phyloP scores from a whole-genome alignment of 2,888 invertebrate genomes.

The Agonum fuliginosum region DNA sequence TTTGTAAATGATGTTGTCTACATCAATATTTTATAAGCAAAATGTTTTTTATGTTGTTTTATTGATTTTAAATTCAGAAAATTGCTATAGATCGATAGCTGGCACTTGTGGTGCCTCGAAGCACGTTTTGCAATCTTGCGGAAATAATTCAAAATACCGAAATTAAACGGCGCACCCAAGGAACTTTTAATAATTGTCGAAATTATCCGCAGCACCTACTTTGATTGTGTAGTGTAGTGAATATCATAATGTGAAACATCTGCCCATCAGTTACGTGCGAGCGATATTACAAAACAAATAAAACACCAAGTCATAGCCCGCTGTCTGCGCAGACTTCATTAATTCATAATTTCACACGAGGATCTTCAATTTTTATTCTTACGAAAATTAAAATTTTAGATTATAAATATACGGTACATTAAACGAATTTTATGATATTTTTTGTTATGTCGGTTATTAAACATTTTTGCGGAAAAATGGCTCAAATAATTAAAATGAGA shows the following conservation, averaged over 20 bases:
- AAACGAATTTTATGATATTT: constrained; percentile 48
- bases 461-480: constrained; percentile 13
- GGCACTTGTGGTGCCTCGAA: constrained; percentile 1
- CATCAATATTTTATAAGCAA: neutral
- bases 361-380: constrained; percentile 51
- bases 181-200: constrained; percentile 38
- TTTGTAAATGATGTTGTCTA: neutral
- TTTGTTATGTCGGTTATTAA: constrained; percentile 33
- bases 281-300: constrained; percentile 6
- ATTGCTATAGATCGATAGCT: constrained; percentile 35
- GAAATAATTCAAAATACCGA: constrained; percentile 36
- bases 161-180: constrained; percentile 48
- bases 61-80: constrained; percentile 39
- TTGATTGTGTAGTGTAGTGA: constrained; percentile 44
- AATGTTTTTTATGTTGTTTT: constrained; percentile 5
- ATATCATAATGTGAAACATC: constrained; percentile 37
- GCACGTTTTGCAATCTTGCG: constrained; percentile 42
- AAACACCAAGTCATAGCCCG: constrained; percentile 14
- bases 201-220: constrained; percentile 45
- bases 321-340: constrained; percentile 29
- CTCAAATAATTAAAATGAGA: constrained; percentile 20
- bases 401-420: constrained; percentile 52
- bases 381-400: constrained; percentile 47
- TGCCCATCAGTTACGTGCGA: constrained; percentile 40
- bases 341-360: constrained; percentile 47